Evolutionary conservation across 1,140 invertebrate species (phyloP).

Genomic region (Drosophila parvula): DNA sequence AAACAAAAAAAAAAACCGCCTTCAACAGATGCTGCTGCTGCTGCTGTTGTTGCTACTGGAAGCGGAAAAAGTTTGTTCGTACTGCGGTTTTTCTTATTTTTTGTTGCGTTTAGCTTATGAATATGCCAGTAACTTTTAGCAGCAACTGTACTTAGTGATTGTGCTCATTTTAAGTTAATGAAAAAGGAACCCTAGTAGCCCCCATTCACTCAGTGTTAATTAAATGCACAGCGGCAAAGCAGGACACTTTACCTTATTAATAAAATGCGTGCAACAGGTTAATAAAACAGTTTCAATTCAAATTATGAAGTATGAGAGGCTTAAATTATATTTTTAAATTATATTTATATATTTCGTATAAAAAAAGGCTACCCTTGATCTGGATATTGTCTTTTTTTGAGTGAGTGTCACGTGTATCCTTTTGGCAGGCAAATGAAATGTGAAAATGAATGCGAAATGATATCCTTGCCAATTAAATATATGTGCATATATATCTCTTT

Average conservation of each 20-base stretch:
- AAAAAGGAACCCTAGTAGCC: constrained; percentile 2
- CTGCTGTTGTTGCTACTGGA: constrained; percentile 5
- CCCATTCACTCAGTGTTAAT: constrained; percentile 10
- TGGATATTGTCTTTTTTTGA: no score
- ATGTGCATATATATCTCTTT: neutral
- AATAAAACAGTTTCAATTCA: no score
- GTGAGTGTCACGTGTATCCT: no score
- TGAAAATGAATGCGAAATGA: constrained; percentile 32
- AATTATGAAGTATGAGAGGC: no score
- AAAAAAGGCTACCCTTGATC: no score
- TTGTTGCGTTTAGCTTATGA: constrained; percentile 35
- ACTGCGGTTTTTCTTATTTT: constrained; percentile 15
- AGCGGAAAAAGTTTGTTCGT: constrained; percentile 30
- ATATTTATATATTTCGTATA: no score
- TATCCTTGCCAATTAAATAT: constrained; percentile 10
- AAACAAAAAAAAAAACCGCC: constrained; percentile 6
- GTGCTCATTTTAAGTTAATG: constrained; percentile 23
- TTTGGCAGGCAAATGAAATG: constrained; percentile 26
- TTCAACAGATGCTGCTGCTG: constrained; percentile 10
- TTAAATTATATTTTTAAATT: no score
- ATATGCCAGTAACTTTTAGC: constrained; percentile 46
- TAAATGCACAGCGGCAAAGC: constrained; percentile 24
- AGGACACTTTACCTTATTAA: neutral
- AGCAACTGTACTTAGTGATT: constrained; percentile 30
- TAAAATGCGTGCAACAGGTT: no score